phyloP scores from a whole-genome alignment of 2,888 invertebrate species.

The Neocrepidodera transversa region DNA sequence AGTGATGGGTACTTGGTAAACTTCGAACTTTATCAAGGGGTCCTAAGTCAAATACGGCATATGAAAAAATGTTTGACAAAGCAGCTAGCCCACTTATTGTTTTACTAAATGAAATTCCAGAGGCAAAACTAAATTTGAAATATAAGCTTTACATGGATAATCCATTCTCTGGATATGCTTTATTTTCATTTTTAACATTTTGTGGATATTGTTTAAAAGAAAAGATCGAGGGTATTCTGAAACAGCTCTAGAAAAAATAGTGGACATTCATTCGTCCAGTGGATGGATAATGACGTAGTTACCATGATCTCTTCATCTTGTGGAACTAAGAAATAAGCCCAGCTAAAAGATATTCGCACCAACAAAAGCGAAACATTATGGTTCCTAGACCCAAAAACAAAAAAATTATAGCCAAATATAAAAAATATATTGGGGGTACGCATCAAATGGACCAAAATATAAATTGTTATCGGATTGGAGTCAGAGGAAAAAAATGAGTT shows the following conservation, averaged over 20 bases:
- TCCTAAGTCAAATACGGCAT: conserved; percentile 11
- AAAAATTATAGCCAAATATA: background rate
- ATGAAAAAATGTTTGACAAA: conserved; percentile 17
- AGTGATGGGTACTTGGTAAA: conserved; percentile 45
- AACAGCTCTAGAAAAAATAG: conserved; percentile 27
- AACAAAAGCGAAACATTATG: too few species aligned
- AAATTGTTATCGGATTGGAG: too few species aligned
- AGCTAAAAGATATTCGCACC: too few species aligned
- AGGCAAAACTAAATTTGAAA: conserved; percentile 12
- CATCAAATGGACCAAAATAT: too few species aligned
- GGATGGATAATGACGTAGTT: conserved; percentile 37
- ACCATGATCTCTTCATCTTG: conserved; percentile 29
- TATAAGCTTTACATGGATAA: conserved; percentile 43
- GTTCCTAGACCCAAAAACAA: background rate
- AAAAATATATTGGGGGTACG: background rate
- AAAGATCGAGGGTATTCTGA: conserved; percentile 27
- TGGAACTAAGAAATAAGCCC: too few species aligned
- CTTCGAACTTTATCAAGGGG: conserved; percentile 40
- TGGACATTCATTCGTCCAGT: conserved; percentile 28
- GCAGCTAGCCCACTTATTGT: conserved; percentile 12
- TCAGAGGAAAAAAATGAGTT: too few species aligned
- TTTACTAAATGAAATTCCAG: conserved; percentile 21
- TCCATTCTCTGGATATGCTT: conserved; percentile 16
- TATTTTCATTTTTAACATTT: background rate
- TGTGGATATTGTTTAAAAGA: conserved; percentile 28